Evolutionary conservation across 92 coral and sea anemone genomes (phyloP).

Genomic region (Zoanthus sociatus): DNA sequence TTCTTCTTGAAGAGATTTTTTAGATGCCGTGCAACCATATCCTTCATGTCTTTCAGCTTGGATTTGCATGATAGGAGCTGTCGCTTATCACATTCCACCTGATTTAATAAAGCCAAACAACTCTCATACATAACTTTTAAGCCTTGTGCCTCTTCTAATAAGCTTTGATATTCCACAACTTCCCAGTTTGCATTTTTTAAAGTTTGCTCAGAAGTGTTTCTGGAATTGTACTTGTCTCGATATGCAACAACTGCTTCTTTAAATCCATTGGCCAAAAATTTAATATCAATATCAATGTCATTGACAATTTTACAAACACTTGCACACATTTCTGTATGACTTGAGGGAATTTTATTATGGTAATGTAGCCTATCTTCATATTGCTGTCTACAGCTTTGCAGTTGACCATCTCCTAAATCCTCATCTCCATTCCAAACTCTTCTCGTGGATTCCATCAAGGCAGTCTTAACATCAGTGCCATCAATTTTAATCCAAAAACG

Average conservation of each 20-base stretch:
- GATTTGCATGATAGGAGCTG: not conserved
- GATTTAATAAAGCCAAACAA: not conserved
- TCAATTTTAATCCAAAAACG: constrained; percentile 49
- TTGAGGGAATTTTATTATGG: not conserved
- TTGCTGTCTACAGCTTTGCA: constrained; percentile 24
- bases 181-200: constrained; percentile 75
- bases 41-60: not conserved
- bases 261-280: constrained; percentile 61
- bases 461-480: constrained; percentile 41
- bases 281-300: constrained; percentile 25
- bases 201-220: constrained; percentile 54
- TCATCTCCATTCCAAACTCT: constrained; percentile 48
- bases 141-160: not conserved
- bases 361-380: constrained; percentile 11
- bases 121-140: not conserved
- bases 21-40: constrained; percentile 15
- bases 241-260: constrained; percentile 40
- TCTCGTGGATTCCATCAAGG: constrained; percentile 20
- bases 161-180: not conserved
- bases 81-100: not conserved
- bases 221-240: constrained; percentile 51
- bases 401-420: constrained; percentile 46
- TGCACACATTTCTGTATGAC: not conserved
- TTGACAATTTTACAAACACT: not conserved
- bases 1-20: constrained; percentile 61